phyloP scores from a whole-genome alignment of 2,888 invertebrate genomes.

The Tenthredo livida region DNA sequence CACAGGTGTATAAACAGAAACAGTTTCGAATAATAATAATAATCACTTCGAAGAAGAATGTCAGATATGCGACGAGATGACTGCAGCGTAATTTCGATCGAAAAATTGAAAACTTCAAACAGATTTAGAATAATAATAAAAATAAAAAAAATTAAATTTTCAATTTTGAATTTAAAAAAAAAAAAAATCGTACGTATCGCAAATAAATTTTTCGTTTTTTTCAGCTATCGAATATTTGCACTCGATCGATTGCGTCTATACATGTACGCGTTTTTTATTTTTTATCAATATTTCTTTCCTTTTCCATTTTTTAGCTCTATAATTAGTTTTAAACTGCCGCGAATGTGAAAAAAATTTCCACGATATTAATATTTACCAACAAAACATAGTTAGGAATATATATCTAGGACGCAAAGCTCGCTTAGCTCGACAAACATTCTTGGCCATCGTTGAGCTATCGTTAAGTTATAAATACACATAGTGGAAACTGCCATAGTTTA shows the following conservation, averaged over 20 bases:
- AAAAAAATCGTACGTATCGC: no score
- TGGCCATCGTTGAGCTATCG: conserved; percentile 46
- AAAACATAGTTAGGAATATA: not conserved
- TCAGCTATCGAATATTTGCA: no score
- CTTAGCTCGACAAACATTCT: conserved; percentile 28
- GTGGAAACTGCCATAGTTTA: conserved; percentile 35
- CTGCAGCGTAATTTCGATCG: not conserved
- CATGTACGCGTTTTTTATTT: no score
- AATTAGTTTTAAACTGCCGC: not conserved
- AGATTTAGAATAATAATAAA: not conserved
- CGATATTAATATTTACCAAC: conserved; percentile 39
- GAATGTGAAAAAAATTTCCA: not conserved
- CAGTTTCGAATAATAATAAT: not conserved
- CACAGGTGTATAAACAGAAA: not conserved
- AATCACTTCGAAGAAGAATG: not conserved
- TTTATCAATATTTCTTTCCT: not conserved
- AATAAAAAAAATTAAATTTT: not conserved
- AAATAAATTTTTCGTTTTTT: no score
- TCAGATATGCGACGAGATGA: not conserved
- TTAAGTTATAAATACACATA: conserved; percentile 31
- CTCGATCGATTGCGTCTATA: not conserved
- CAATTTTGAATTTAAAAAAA: no score
- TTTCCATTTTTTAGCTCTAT: not conserved
- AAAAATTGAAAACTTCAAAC: not conserved
- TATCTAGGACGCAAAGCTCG: not conserved